Evolutionary conservation across 2,113 vertebrate species (phyloP).

Genomic region (Arvicanthis niloticus): DNA sequence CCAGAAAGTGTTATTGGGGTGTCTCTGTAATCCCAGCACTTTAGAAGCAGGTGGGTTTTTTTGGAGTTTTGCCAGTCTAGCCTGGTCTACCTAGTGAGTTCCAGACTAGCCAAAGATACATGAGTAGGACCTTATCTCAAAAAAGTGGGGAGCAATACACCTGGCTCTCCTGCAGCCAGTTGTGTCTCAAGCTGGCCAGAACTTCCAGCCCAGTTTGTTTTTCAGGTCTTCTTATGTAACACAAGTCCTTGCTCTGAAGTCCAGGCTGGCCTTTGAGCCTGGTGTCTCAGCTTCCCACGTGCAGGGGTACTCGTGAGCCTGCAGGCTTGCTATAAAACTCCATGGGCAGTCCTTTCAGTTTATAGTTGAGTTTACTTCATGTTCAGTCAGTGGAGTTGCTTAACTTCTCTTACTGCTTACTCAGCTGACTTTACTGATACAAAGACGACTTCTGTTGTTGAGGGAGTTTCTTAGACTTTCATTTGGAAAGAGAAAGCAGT

Average conservation of each 20-base stretch:
- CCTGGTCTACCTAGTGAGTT: not conserved
- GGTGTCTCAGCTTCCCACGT: not conserved
- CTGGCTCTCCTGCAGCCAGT: not conserved
- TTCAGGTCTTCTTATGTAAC: not conserved
- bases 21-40: not conserved
- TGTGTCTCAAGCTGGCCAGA: not conserved
- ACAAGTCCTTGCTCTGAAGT: not conserved
- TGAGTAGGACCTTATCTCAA: not conserved
- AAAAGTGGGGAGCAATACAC: rapidly evolving
- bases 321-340: not conserved
- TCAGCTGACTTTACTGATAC: slow-evolving; percentile 5
- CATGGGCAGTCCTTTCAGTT: not conserved
- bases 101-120: not conserved
- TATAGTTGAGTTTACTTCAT: not conserved
- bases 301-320: not conserved
- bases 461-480: not conserved
- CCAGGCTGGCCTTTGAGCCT: not conserved
- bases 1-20: not conserved
- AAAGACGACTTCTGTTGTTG: not conserved
- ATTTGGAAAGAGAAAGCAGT: slow-evolving; percentile 30
- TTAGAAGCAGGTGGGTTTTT: not conserved
- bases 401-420: not conserved
- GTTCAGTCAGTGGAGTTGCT: slow-evolving; percentile 32
- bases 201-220: not conserved
- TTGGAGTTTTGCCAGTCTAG: not conserved